A percentile compares a stretch with the other conserved stretches of the same genome.
These are phyloP conservation scores for Salarias fasciatus DNA, from an alignment of 2,797 vertebrate genomes.

Conservation along the genomic window DNA sequence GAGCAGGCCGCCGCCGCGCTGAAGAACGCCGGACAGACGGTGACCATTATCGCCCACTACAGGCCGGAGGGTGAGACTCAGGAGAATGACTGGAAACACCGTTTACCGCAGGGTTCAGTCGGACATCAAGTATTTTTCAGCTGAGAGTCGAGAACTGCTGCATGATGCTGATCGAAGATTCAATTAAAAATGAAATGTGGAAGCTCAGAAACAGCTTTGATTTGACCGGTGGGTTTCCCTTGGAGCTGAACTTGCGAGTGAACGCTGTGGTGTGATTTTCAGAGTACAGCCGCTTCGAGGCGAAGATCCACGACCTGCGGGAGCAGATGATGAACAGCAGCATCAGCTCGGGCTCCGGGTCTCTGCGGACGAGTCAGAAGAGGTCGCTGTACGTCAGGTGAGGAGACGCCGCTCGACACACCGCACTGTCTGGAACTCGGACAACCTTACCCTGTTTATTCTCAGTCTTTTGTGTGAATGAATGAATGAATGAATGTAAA, in stretches of 20 bases:
- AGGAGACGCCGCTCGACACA: conserved; percentile 25
- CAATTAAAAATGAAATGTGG: too few species aligned
- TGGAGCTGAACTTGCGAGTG: background rate
- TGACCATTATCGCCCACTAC: conserved; percentile 95
- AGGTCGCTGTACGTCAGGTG: conserved; percentile 97
- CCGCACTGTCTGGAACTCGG: too few species aligned
- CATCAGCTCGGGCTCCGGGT: conserved; percentile 96
- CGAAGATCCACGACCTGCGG: conserved; percentile 96
- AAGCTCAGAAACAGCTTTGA: too few species aligned
- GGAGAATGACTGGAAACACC: too few species aligned
- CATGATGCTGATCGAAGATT: too few species aligned
- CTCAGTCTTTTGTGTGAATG: too few species aligned
- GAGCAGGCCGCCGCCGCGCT: conserved; percentile 84
- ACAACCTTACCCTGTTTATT: too few species aligned
- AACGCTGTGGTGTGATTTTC: conserved; percentile 8
- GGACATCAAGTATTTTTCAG: too few species aligned
- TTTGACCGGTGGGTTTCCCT: accelerated
- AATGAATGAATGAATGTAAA: too few species aligned
- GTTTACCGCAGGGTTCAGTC: too few species aligned
- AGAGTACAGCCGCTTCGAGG: conserved; percentile 98
- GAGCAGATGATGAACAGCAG: conserved; percentile 99
- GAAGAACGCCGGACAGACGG: conserved; percentile 92
- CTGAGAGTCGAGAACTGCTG: too few species aligned
- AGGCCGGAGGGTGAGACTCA: conserved; percentile 91
- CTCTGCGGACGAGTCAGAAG: conserved; percentile 95